Conservation (phyloP, 2,888 invertebrate species). For the Mythimna ferrago region DNA sequence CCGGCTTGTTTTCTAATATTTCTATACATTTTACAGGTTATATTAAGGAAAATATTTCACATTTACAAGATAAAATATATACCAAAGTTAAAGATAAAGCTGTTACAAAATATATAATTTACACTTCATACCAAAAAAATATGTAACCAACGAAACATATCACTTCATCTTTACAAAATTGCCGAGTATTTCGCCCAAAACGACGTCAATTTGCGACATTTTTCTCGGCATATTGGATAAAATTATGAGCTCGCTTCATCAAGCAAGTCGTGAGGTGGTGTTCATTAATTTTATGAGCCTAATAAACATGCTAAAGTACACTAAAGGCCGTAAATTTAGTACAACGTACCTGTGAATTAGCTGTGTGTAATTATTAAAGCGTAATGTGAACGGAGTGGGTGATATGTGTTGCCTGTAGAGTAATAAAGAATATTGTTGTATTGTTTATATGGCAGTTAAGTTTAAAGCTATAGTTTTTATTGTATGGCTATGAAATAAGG, state of each 20-base stretch:
- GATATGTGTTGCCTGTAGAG: slow-evolving; percentile 45
- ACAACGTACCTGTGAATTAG: slow-evolving; percentile 64
- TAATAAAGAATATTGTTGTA: slow-evolving; percentile 47
- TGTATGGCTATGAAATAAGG: neutral
- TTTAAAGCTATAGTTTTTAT: slow-evolving; percentile 8
- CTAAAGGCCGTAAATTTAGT: slow-evolving; percentile 61
- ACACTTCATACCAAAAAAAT: slow-evolving; percentile 41
- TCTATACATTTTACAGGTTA: neutral
- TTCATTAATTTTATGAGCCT: slow-evolving; percentile 78
- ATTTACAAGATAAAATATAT: neutral
- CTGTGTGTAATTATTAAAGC: slow-evolving; percentile 61
- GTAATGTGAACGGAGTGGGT: slow-evolving; percentile 54
- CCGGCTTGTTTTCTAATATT: neutral
- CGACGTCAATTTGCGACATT: slow-evolving; percentile 54
- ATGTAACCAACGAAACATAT: slow-evolving; percentile 21
- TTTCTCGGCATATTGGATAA: slow-evolving; percentile 56
- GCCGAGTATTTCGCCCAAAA: slow-evolving; percentile 34
- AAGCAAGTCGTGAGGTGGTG: slow-evolving; percentile 56
- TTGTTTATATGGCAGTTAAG: slow-evolving; percentile 18
- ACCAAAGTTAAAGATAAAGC: slow-evolving; percentile 1
- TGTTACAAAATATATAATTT: slow-evolving; percentile 23
- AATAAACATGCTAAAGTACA: slow-evolving; percentile 74
- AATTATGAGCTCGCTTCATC: slow-evolving; percentile 65
- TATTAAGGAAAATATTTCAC: neutral
- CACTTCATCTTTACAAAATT: slow-evolving; percentile 31